Evolutionary conservation across 2,113 vertebrate genomes (phyloP), one percentile per base, ranked within the genome.

Genomic region (Myocastor coypus): DNA sequence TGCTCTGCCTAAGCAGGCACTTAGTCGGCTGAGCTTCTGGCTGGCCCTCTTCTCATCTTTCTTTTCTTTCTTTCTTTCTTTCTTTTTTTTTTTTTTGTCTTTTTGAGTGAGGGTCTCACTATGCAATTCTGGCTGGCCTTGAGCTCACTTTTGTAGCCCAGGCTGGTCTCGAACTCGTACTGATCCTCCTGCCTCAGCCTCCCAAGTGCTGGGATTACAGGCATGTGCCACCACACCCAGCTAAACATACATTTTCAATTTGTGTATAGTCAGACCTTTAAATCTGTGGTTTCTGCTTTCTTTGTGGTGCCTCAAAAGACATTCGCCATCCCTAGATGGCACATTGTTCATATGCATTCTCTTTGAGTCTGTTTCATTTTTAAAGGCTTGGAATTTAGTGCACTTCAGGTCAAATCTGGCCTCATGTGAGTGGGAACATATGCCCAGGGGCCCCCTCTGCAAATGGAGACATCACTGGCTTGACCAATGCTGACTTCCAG

Each of bases 161-260:
- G n/a, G n/a, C n/a, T n/a, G n/a, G n/a, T n/a, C n/a, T n/a, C n/a
- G n/a, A n/a, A n/a, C n/a, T n/a, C n/a, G n/a, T n/a, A n/a, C n/a
- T n/a, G n/a, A n/a, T n/a, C n/a, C n/a, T n/a, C n/a, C n/a, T n/a
- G n/a, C n/a, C n/a, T n/a, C n/a, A n/a, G n/a, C n/a, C n/a, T n/a
- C n/a, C n/a, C n/a, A n/a, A n/a, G n/a, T n/a, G n/a, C n/a, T n/a
- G n/a, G n/a, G n/a, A n/a, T n/a, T n/a, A n/a, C n/a, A n/a, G n/a
- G n/a, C n/a, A n/a, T n/a, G n/a, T n/a, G n/a, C n/a, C n/a, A n/a
- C n/a, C n/a, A n/a, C n/a, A n/a, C n/a, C n/a, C n/a, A n/a, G n/a
- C n/a, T 91, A 96, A 77, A 90, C 32, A 59, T 61, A 63, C 34
- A 52, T 95, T 97, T 92, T 77, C 95, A 85, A 89, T 93, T 89